A percentile compares a stretch with the other conserved stretches of the same genome.
These are phyloP conservation scores for Axea sp. DNA, from an alignment of 2,888 invertebrate genomes.

Conservation along the genomic window DNA sequence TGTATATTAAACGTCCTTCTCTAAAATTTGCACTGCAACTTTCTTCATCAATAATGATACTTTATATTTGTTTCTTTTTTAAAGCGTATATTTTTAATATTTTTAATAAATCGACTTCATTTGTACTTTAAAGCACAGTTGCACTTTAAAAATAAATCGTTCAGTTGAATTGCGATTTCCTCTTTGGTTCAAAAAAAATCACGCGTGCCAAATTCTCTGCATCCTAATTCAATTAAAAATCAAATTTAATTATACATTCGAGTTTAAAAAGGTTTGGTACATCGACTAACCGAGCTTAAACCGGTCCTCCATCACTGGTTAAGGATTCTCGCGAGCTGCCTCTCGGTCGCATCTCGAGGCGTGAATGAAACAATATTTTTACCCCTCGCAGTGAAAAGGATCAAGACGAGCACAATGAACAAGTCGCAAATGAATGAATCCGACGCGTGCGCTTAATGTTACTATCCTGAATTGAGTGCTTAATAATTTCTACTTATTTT, in stretches of 20 bases:
- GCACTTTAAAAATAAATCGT: too few relatives aligned
- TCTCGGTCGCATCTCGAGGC: slow-evolving; percentile 49
- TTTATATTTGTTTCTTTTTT: too few relatives aligned
- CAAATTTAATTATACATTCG: slow-evolving; percentile 51
- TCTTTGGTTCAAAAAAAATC: too few relatives aligned
- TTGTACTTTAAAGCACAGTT: too few relatives aligned
- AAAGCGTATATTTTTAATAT: too few relatives aligned
- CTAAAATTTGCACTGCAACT: too few relatives aligned
- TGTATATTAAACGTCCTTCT: too few relatives aligned
- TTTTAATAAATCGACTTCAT: too few relatives aligned
- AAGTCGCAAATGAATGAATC: slow-evolving; percentile 58
- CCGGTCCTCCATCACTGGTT: slow-evolving; percentile 55
- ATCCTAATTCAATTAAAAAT: slow-evolving; percentile 50
- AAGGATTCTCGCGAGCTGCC: slow-evolving; percentile 54
- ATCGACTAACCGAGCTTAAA: slow-evolving; percentile 50
- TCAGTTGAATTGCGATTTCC: too few relatives aligned
- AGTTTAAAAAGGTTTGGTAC: slow-evolving; percentile 49
- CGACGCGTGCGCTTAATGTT: slow-evolving; percentile 53
- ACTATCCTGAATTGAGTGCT: slow-evolving; percentile 10
- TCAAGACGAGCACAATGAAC: slow-evolving; percentile 45
- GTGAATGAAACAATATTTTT: slow-evolving; percentile 62
- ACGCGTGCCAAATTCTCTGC: slow-evolving; percentile 17
- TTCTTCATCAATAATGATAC: too few relatives aligned
- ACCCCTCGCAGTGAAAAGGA: slow-evolving; percentile 58
- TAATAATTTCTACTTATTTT: slow-evolving; percentile 29